Base-by-base conservation (phyloP, 2,888 invertebrate genomes). In the Steromphala cineraria region DNA sequence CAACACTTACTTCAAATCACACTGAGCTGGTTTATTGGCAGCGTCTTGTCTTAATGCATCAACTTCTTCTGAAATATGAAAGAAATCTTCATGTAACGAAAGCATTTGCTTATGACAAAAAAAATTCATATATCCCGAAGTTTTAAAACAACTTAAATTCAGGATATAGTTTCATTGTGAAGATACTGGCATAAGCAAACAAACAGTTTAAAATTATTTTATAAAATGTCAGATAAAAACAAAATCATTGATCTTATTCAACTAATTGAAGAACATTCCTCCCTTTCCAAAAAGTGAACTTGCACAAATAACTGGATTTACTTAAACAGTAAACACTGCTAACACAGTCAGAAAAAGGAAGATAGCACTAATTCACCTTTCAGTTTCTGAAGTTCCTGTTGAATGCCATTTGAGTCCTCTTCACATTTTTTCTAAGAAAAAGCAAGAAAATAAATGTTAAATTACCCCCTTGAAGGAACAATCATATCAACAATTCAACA, bases 371-470 rank as follows among this genome's bases (percentile, higher is more conserved):
- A 36, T 19, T 67, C 79, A 81, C 81, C 81, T 82, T 80, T 75
- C 31, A 80, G 36, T 53, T 80, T 62, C 17, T 77, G 62, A 10
- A 82, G 67, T 62, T 78, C 75, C 62, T 82, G 77, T 28, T 62
- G 36, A 53, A 82, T 46, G 40, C 82, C 82, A 40, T 5, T 78
- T 3, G 17, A 74, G 31, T 82, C 79, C 24, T 77, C 62, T 46
- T 82, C 77, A 75, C 82, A 82, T 15, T 67, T 77, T 76, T 36
- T 80, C 82, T 82, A 24, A 8, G 36, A 28, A 24, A 31, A 28
- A 31, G 24, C 7, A 4, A 36, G 7, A 36, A 19, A 67, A 5
- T 13, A 36, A 31, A 28, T 31, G 13, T n/a, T n/a, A 24, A 24
- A 56, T 8, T 10, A 3, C 4, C n/a, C 8, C 19, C 7, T 56